Evolutionary conservation across 2,888 invertebrate genomes (phyloP).

Genomic region (Limnephilus marmoratus): DNA sequence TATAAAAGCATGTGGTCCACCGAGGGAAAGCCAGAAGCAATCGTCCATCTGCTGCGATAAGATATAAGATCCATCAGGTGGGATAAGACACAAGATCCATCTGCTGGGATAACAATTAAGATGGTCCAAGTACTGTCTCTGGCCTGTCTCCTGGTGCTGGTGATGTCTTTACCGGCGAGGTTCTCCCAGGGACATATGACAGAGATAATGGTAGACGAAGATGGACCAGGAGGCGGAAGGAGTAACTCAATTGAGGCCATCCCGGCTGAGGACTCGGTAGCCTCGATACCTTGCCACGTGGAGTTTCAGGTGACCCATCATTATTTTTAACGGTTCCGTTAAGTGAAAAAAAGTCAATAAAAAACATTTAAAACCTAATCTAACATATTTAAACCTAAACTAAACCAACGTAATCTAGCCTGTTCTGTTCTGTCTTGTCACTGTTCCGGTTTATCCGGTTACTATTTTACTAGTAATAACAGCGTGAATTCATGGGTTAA

Average conservation of each 20-base stretch:
- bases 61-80: background rate
- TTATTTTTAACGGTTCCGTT: background rate
- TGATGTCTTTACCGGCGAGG: slow-evolving; percentile 25
- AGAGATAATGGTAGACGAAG: slow-evolving; percentile 66
- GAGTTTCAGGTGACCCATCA: slow-evolving; percentile 63
- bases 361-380: too few relatives aligned
- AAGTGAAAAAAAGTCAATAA: too few relatives aligned
- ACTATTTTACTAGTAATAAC: too few relatives aligned
- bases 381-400: too few relatives aligned
- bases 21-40: background rate
- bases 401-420: too few relatives aligned
- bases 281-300: slow-evolving; percentile 63
- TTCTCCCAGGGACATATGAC: slow-evolving; percentile 61
- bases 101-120: background rate
- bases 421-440: too few relatives aligned
- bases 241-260: slow-evolving; percentile 62
- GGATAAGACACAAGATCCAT: too few relatives aligned
- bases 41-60: background rate
- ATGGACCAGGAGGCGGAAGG: slow-evolving; percentile 51
- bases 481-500: too few relatives aligned
- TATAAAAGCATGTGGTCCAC: slow-evolving; percentile 17
- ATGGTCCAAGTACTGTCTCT: background rate
- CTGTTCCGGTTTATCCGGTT: too few relatives aligned
- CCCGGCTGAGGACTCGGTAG: slow-evolving; percentile 56
- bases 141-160: slow-evolving; percentile 11